A percentile compares a stretch with the other conserved stretches of the same genome.
Evolutionary conservation across 2,113 vertebrate species (phyloP).

Genomic region (Asarcornis scutulata): DNA sequence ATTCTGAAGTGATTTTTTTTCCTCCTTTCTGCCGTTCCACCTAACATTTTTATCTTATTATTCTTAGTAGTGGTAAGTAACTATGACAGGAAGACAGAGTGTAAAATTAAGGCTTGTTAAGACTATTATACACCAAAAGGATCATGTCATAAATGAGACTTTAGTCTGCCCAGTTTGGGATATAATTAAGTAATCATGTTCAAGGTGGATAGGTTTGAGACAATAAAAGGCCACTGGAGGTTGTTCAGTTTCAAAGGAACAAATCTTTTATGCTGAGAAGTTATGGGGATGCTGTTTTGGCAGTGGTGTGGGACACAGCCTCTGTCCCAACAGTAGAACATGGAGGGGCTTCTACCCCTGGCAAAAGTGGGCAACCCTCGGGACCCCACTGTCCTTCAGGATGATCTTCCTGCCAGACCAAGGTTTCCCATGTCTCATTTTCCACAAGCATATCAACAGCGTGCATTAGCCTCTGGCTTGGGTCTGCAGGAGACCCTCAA

Average conservation of each 20-base stretch:
- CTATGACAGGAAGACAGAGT: constrained; percentile 74
- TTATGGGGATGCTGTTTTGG: accelerated
- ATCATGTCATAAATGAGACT: constrained; percentile 71
- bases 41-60: constrained; percentile 66
- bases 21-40: neutral
- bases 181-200: constrained; percentile 69
- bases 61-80: constrained; percentile 72
- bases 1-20: constrained; percentile 12
- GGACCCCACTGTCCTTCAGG: neutral
- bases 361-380: neutral
- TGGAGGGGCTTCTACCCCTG: neutral
- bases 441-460: accelerated
- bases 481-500: neutral
- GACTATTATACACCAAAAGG: constrained; percentile 63
- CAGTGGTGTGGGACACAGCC: accelerated
- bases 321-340: neutral
- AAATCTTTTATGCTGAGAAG: neutral
- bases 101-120: constrained; percentile 75
- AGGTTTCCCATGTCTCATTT: neutral
- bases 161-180: constrained; percentile 61
- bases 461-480: neutral
- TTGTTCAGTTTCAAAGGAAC: constrained; percentile 4
- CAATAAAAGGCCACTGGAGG: constrained; percentile 6
- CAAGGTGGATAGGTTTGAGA: constrained; percentile 50
- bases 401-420: neutral